Evolutionary conservation across 2,797 vertebrate species (phyloP), one percentile per base, ranked within the genome.

Genomic region (Spinus pinus): DNA sequence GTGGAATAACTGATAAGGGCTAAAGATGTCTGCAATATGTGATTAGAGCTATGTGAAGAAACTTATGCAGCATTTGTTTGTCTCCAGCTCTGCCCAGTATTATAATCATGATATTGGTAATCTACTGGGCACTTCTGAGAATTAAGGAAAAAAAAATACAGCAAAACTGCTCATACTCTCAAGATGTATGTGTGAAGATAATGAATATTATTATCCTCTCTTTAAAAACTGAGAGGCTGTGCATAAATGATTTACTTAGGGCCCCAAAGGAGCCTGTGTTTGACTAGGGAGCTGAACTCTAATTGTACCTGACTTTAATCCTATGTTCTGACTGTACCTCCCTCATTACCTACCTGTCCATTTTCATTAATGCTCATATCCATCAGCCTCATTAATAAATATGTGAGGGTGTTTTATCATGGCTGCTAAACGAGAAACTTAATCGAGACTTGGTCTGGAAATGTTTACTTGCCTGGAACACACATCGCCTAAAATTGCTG

Each of bases 381-480:
- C 82, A 71, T 96, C 90, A 94, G 56, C 44, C 83, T 96, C 93
- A 94, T 95, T 96, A 94, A 93, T 94, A 96, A 94, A 84, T 80
- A 74, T 80, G 71, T 62, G 88, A 83, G 35, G 17, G n/a, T 86
- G 79, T 88, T 94, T 81, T 80, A n/a, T 74, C 92, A 86, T 64
- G 72, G 75, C 69, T 91, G 24, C 79, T 84, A 93, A 88, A 92
- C 47, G 77, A 67, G 83, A 91, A 94, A 91, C 61, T 83, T 86
- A 89, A 91, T 77, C 0, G 2, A 92, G 86, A 75, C n/a, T 61
- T 75, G 75, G 20, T 35, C 56, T 73, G 58, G 62, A 80, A 94
- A 80, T 80, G 53, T 88, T 95, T 94, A 60, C 67, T 88, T 4
- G 27, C 66, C 79, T 78, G 61, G 25, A 88, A 92, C 31, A 53